Base-by-base conservation (phyloP, 2,888 invertebrate species). In the Phasia obesa region DNA sequence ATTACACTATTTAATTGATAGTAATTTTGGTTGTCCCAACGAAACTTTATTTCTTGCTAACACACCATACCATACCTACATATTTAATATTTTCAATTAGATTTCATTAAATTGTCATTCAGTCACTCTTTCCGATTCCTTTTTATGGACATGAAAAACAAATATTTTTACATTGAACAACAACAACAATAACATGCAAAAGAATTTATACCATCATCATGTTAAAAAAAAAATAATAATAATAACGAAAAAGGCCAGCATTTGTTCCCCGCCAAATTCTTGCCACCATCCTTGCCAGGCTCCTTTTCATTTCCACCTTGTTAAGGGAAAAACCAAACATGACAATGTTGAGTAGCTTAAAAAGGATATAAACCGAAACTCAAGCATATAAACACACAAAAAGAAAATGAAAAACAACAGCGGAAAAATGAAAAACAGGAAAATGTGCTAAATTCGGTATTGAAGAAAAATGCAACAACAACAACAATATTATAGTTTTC, bases 271-370 rank as follows among this genome's bases (percentile, higher is more conserved):
- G 35, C 21, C 31, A 42, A 38, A 38, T 25, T 19, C 25, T 21
- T 38, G 6, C 7, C 31, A 23, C n/a, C n/a, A 4, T 31, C 19
- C 35, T n/a, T 13, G 15, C n/a, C 27, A 64, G 0, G 5, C 17
- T 42, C n/a, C 35, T 47, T 42, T 51, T 42, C 13, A 65, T 27
- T 69, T 31, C 31, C 70, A 47, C 27, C 64, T 64, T 51, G 59
- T 70, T 42, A 49, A 67, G 38, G 21, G 44, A 70, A 79, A 23
- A 71, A 44, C n/a, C 53, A 35, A 75, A 67, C 79, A 71, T 27
- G 62, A 65, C 70, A 75, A 65, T 71, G 75, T 79, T 75, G 75
- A 49, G 35, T 23, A 65, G 60, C 75, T 79, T 76, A 60, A 83
- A 69, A 75, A 75, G 79, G 75, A 79, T 79, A 75, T 79, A 42